Percentiles rank a stretch among this genome's conserved stretches.
Conservation (phyloP, 2,113 vertebrate species). For the Tenrec ecaudatus region DNA sequence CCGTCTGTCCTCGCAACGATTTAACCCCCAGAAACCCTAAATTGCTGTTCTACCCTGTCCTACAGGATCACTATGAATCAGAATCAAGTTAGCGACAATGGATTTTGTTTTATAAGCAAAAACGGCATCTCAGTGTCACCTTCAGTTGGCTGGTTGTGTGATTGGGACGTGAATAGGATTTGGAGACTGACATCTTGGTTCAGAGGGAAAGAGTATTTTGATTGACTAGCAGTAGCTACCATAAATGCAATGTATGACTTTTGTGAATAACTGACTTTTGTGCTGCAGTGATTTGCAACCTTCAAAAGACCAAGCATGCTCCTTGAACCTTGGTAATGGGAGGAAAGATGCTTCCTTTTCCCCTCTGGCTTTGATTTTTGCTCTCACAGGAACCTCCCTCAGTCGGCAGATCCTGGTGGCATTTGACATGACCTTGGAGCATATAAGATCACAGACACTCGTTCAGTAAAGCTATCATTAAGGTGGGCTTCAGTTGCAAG, state of each 20-base stretch:
- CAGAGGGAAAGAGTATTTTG: neutral
- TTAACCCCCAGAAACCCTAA: too few relatives aligned
- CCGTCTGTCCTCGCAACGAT: too few relatives aligned
- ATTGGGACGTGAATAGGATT: conserved; percentile 8
- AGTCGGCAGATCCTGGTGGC: neutral
- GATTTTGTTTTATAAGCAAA: too few relatives aligned
- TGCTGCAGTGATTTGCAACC: neutral
- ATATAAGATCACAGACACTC: neutral
- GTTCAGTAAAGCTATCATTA: neutral
- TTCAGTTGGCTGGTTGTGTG: neutral
- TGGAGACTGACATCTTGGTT: neutral
- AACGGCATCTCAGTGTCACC: neutral
- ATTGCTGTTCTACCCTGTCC: too few relatives aligned
- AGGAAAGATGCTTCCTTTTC: neutral
- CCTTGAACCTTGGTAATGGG: neutral
- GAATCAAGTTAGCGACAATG: too few relatives aligned
- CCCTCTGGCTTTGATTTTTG: neutral
- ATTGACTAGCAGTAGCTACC: neutral
- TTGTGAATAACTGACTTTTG: neutral
- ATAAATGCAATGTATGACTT: neutral
- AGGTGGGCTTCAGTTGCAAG: neutral
- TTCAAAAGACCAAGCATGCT: neutral
- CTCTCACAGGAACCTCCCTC: neutral
- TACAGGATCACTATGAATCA: too few relatives aligned
- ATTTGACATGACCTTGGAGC: neutral